Conservation (phyloP, 53 echinoderm and acorn worm genomes). For the Astropecten irregularis region DNA sequence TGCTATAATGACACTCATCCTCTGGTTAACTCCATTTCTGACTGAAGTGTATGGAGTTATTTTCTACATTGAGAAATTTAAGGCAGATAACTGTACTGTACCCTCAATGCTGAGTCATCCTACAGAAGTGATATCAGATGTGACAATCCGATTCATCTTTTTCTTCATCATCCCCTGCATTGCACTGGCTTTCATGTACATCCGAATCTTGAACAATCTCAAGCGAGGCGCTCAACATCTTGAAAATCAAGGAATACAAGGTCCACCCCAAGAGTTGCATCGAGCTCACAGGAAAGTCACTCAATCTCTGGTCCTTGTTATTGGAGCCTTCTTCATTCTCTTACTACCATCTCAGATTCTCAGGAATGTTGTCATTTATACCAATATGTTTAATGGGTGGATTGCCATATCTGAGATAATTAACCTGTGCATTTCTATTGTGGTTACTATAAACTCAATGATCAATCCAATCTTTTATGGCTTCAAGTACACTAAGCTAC, state of each 20-base stretch:
- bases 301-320: conserved; percentile 12
- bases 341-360: not conserved
- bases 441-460: not conserved
- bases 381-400: not conserved
- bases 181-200: conserved; percentile 19
- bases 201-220: conserved; percentile 12
- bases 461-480: conserved; percentile 27
- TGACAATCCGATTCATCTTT: not conserved
- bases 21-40: conserved; percentile 6
- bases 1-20: not conserved
- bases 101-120: not conserved
- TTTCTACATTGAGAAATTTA: not conserved
- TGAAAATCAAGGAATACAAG: conserved; percentile 33
- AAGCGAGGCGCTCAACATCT: conserved; percentile 28
- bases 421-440: not conserved
- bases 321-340: conserved; percentile 25
- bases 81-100: conserved; percentile 5
- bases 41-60: not conserved
- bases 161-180: conserved; percentile 8
- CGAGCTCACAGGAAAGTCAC: conserved; percentile 44
- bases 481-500: conserved; percentile 7
- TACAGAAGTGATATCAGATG: not conserved
- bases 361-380: not conserved
- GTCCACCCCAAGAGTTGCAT: conserved; percentile 19
- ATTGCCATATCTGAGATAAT: not conserved